Percentiles rank a stretch among this genome's conserved stretches.
These are phyloP conservation scores for Octomys mimax DNA, from an alignment of 2,797 vertebrate species.

Conservation along the genomic window DNA sequence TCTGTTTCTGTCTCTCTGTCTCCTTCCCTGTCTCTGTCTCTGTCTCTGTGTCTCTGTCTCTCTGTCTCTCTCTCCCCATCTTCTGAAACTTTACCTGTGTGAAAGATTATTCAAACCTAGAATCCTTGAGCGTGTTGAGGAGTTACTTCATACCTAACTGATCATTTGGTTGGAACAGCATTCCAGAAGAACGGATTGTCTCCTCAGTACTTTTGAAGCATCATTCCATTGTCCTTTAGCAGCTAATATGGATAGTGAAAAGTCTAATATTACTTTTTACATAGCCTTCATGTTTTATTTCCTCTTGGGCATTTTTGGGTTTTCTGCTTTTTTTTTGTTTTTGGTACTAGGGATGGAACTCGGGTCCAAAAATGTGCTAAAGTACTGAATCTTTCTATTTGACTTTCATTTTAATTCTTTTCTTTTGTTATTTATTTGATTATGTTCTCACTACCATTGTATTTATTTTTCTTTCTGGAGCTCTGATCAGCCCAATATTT, in stretches of 20 bases:
- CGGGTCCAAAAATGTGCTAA: background rate
- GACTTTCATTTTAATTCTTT: background rate
- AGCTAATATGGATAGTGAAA: background rate
- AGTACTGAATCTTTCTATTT: background rate
- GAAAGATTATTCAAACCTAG: background rate
- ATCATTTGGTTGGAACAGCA: background rate
- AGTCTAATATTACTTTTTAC: background rate
- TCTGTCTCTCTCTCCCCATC: background rate
- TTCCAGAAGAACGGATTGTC: background rate
- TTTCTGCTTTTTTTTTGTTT: background rate
- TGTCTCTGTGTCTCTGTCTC: too few relatives aligned
- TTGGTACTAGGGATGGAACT: too few relatives aligned
- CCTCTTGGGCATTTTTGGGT: background rate
- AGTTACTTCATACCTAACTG: background rate
- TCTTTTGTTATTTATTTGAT: background rate
- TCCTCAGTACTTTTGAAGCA: background rate
- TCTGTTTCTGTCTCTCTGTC: too few relatives aligned
- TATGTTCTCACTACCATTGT: background rate
- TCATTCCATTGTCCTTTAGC: background rate
- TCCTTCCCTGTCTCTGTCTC: too few relatives aligned
- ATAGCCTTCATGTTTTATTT: constrained; percentile 48
- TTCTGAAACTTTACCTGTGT: background rate
- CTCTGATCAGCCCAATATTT: background rate
- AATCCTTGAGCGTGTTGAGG: background rate
- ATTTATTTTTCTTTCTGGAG: background rate